Evolutionary conservation across 2,113 vertebrate genomes (phyloP).

Genomic region (Percopsis transmontana): DNA sequence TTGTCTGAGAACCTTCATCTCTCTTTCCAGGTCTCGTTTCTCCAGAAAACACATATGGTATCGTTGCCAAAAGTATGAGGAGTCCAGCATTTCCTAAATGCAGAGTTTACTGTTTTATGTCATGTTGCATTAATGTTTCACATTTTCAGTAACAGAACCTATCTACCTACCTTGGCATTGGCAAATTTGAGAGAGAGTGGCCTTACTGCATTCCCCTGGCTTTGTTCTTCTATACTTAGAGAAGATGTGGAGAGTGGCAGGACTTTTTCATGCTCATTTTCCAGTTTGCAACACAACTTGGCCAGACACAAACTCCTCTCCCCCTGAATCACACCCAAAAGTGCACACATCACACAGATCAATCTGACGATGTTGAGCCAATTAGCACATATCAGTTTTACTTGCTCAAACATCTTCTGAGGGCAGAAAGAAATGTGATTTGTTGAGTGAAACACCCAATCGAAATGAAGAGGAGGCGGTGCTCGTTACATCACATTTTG

Average conservation of each 20-base stretch:
- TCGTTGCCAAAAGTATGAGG: slow-evolving; percentile 82
- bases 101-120: background rate
- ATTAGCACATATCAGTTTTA: too few species aligned
- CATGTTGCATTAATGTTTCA: background rate
- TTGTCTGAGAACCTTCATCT: slow-evolving; percentile 47
- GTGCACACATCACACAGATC: too few species aligned
- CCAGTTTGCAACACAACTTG: slow-evolving; percentile 83
- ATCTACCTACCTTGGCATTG: slow-evolving; percentile 74
- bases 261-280: slow-evolving; percentile 86
- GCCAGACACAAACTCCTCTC: slow-evolving; percentile 77
- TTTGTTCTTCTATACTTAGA: slow-evolving; percentile 65
- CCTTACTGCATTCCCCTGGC: slow-evolving; percentile 41
- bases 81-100: slow-evolving; percentile 72
- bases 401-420: too few species aligned
- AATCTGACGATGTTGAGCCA: too few species aligned
- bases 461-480: too few species aligned
- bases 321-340: slow-evolving; percentile 65
- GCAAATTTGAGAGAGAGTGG: slow-evolving; percentile 58
- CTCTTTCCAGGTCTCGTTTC: slow-evolving; percentile 68
- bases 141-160: background rate
- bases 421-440: too few species aligned
- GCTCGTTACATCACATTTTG: too few species aligned
- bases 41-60: slow-evolving; percentile 87
- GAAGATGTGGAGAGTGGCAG: slow-evolving; percentile 81
- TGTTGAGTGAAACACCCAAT: too few species aligned